A percentile compares a stretch with the other conserved stretches of the same genome.
These are phyloP conservation scores for Corythoichthys intestinalis DNA, from an alignment of 2,113 vertebrate genomes.

Conservation along the genomic window DNA sequence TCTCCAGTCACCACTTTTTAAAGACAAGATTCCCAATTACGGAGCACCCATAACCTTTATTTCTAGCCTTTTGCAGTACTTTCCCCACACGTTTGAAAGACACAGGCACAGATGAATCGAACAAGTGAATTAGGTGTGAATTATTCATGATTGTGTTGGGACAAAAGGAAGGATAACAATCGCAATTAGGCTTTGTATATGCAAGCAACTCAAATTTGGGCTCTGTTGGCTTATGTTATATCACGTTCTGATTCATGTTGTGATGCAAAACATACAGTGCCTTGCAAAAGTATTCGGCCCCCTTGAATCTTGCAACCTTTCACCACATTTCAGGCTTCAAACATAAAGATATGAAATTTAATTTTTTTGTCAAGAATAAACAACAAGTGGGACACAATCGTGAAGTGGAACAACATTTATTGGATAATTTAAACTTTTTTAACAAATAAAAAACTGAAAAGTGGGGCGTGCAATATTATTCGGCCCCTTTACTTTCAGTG, in stretches of 20 bases:
- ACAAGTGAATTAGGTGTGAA: neutral
- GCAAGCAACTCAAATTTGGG: neutral
- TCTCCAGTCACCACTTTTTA: conserved; percentile 24
- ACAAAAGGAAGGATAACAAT: neutral
- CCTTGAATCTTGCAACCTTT: too few relatives aligned
- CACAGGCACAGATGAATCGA: neutral
- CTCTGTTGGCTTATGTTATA: neutral
- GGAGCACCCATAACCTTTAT: conserved; percentile 19
- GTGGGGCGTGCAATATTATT: too few relatives aligned
- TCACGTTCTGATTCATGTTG: neutral
- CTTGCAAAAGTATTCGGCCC: too few relatives aligned
- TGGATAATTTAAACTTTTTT: too few relatives aligned
- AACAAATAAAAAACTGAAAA: too few relatives aligned
- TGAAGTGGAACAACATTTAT: too few relatives aligned
- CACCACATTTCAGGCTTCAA: too few relatives aligned
- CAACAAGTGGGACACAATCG: too few relatives aligned
- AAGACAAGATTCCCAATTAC: conserved; percentile 56
- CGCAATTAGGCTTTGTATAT: neutral
- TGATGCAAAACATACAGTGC: neutral
- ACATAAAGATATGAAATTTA: too few relatives aligned
- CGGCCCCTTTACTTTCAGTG: too few relatives aligned
- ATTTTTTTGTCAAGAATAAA: too few relatives aligned
- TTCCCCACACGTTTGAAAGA: conserved; percentile 1
- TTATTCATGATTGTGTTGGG: neutral
- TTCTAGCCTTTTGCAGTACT: conserved; percentile 8